Percentiles rank a stretch among this genome's conserved stretches.
phyloP scores from a whole-genome alignment of 2,888 invertebrate species.

The Tubulanus polymorphus region DNA sequence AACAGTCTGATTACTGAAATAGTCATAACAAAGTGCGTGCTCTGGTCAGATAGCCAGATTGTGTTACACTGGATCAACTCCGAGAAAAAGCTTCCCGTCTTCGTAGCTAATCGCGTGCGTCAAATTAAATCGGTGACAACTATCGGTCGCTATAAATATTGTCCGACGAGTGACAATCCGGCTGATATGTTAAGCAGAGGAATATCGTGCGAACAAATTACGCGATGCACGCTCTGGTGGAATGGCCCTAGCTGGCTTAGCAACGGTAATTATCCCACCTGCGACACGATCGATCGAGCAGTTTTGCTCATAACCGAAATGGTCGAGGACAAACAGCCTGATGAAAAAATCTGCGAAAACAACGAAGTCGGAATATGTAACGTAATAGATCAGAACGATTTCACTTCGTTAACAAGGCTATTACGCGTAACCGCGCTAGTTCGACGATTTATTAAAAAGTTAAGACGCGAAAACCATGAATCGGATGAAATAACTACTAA shows the following conservation, averaged over 20 bases:
- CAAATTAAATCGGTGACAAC: neutral
- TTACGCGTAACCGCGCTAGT: no score
- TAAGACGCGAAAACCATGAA: no score
- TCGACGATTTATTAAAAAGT: no score
- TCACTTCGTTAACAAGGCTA: no score
- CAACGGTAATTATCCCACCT: neutral
- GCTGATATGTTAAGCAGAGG: neutral
- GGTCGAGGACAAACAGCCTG: no score
- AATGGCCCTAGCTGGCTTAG: neutral
- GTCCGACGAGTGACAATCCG: neutral
- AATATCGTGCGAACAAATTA: neutral
- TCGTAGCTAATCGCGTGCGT: neutral
- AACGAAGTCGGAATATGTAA: no score
- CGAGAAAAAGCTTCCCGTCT: neutral
- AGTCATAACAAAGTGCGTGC: neutral
- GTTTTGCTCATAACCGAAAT: no score
- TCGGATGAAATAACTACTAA: no score
- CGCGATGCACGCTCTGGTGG: neutral
- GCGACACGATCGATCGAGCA: no score
- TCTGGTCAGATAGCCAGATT: slow-evolving; percentile 4
- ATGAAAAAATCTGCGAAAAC: no score
- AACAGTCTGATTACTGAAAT: neutral
- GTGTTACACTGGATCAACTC: neutral
- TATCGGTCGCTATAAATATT: neutral
- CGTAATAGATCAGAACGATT: no score